Evolutionary conservation across 53 echinoderm and acorn worm species (phyloP).

Genomic region (Mesocentrotus franciscanus): DNA sequence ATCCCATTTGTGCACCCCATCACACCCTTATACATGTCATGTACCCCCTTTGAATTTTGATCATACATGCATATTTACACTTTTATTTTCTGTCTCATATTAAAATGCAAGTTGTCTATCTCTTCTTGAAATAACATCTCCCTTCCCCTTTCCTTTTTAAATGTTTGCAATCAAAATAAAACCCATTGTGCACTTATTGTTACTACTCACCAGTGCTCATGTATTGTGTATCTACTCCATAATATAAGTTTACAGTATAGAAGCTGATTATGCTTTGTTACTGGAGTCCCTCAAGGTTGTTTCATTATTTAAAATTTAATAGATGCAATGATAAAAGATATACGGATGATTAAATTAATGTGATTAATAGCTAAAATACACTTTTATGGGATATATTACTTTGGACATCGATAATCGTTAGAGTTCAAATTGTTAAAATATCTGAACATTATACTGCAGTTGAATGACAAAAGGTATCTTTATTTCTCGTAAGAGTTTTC

Average conservation of each 20-base stretch:
- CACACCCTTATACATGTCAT: neutral
- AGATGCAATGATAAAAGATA: no score
- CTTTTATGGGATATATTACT: neutral
- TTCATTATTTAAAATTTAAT: no score
- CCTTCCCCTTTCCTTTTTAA: neutral
- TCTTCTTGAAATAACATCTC: neutral
- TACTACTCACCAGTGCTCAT: neutral
- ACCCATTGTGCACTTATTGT: neutral
- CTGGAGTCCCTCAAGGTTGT: neutral
- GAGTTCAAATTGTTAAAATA: neutral
- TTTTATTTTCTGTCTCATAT: neutral
- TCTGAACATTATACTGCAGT: neutral
- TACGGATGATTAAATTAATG: neutral
- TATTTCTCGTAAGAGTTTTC: neutral
- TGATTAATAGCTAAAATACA: neutral
- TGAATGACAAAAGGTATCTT: neutral
- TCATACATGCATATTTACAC: neutral
- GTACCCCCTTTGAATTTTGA: neutral
- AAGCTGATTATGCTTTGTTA: no score
- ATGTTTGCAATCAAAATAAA: neutral
- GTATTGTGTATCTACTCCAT: neutral
- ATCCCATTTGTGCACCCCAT: conserved; percentile 19
- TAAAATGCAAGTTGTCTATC: neutral
- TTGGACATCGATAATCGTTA: neutral
- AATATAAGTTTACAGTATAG: no score